A percentile compares a stretch with the other conserved stretches of the same genome.
Conservation (phyloP, 2,888 invertebrate species). For the Tryphoninae sp. region DNA sequence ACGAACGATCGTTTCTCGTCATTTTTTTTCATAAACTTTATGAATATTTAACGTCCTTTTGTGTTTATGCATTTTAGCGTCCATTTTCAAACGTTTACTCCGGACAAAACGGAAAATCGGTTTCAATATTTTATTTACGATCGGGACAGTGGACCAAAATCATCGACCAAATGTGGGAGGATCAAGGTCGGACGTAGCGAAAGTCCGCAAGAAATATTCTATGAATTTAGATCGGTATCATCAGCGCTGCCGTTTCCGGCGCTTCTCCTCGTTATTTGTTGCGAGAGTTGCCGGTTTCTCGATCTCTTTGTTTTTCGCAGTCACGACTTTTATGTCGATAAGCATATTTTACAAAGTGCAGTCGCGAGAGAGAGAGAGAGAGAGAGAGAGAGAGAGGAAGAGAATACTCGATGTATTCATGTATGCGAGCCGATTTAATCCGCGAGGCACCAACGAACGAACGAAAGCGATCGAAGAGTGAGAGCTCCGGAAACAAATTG, state of each 20-base stretch:
- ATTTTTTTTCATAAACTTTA: too few relatives aligned
- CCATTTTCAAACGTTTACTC: too few relatives aligned
- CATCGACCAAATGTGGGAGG: too few relatives aligned
- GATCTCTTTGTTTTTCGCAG: constrained; percentile 56
- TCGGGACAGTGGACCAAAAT: too few relatives aligned
- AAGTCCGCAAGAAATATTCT: neutral
- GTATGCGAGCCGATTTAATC: constrained; percentile 19
- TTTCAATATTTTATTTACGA: too few relatives aligned
- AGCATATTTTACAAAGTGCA: constrained; percentile 56
- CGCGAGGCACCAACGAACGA: constrained; percentile 9
- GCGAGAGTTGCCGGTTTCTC: constrained; percentile 42
- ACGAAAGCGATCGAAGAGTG: neutral
- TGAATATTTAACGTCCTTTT: too few relatives aligned
- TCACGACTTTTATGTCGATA: constrained; percentile 62
- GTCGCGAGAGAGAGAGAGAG: constrained; percentile 11
- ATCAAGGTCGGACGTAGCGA: too few relatives aligned
- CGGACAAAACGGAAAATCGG: too few relatives aligned
- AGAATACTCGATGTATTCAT: constrained; percentile 16
- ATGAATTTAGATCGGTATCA: neutral
- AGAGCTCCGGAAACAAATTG: constrained; percentile 56
- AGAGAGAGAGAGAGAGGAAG: constrained; percentile 7
- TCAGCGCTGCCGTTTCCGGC: neutral
- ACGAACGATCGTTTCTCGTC: neutral
- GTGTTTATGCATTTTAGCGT: too few relatives aligned
- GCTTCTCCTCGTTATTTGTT: constrained; percentile 3